phyloP scores from a whole-genome alignment of 2,888 invertebrate species.

The Sarcophaga rosellei region DNA sequence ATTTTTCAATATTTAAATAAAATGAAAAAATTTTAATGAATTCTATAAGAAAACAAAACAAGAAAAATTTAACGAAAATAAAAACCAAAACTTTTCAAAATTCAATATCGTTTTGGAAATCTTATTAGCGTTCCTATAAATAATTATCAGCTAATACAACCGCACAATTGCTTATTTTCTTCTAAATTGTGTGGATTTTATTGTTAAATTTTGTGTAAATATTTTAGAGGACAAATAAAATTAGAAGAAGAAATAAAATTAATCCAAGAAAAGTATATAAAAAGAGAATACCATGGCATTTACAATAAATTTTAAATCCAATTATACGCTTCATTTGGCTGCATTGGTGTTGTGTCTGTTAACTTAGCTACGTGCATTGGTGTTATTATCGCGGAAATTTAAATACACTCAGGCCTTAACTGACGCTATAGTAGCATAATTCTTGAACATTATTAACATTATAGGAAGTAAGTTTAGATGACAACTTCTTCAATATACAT shows the following conservation, averaged over 20 bases:
- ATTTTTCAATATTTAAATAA: background rate
- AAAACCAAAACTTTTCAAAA: background rate
- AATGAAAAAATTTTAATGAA: background rate
- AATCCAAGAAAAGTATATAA: background rate
- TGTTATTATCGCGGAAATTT: constrained; percentile 7
- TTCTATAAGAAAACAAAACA: background rate
- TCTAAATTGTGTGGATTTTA: background rate
- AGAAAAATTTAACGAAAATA: background rate
- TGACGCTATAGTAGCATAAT: background rate
- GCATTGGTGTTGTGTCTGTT: constrained; percentile 22
- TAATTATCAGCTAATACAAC: no score
- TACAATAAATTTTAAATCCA: constrained; percentile 60
- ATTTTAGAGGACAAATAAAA: background rate
- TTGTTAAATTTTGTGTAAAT: background rate
- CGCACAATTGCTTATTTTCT: no score
- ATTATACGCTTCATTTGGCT: constrained; percentile 56
- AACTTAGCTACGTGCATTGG: constrained; percentile 17
- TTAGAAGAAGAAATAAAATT: background rate
- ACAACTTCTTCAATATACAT: no score
- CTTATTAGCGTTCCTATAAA: no score
- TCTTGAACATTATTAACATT: background rate
- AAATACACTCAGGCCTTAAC: constrained; percentile 5
- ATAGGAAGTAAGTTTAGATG: background rate
- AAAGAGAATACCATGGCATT: constrained; percentile 4
- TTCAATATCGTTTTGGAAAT: no score